phyloP scores from a whole-genome alignment of 2,888 invertebrate genomes.

The Lobophora halterata region DNA sequence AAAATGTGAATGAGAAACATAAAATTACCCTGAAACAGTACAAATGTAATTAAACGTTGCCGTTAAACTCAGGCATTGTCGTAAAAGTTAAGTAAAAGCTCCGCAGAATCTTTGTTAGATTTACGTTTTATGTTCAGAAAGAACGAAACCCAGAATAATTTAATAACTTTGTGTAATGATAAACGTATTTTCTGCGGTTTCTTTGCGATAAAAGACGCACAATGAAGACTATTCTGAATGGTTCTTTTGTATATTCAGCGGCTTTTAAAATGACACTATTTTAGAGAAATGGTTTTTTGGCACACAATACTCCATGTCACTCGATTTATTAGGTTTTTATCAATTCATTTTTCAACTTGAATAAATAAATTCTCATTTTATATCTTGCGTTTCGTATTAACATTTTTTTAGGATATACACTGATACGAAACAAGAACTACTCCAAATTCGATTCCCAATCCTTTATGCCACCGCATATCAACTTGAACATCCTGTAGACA shows the following conservation, averaged over 20 bases:
- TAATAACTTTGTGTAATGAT: constrained; percentile 45
- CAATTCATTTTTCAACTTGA: constrained; percentile 13
- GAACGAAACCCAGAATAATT: constrained; percentile 47
- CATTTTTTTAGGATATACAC: too few relatives aligned
- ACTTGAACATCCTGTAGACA: constrained; percentile 41
- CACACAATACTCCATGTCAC: constrained; percentile 15
- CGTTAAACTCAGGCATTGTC: constrained; percentile 62
- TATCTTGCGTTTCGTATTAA: too few relatives aligned
- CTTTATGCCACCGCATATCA: constrained; percentile 12
- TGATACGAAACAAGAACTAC: background rate
- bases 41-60: constrained; percentile 63
- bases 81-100: constrained; percentile 63
- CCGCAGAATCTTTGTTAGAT: constrained; percentile 59
- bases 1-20: constrained; percentile 57
- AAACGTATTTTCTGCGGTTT: constrained; percentile 38
- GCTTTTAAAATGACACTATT: constrained; percentile 20
- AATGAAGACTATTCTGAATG: constrained; percentile 20
- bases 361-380: background rate
- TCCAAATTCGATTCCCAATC: constrained; percentile 3
- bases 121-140: constrained; percentile 52
- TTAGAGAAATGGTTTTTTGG: constrained; percentile 7
- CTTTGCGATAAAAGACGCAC: constrained; percentile 27
- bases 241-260: constrained; percentile 18
- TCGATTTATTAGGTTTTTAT: constrained; percentile 20
- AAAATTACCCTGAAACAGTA: constrained; percentile 60